Evolutionary conservation across 2,113 vertebrate genomes (phyloP), one percentile per base, ranked within the genome.

Genomic region (Thalassarche chlororhynchos): DNA sequence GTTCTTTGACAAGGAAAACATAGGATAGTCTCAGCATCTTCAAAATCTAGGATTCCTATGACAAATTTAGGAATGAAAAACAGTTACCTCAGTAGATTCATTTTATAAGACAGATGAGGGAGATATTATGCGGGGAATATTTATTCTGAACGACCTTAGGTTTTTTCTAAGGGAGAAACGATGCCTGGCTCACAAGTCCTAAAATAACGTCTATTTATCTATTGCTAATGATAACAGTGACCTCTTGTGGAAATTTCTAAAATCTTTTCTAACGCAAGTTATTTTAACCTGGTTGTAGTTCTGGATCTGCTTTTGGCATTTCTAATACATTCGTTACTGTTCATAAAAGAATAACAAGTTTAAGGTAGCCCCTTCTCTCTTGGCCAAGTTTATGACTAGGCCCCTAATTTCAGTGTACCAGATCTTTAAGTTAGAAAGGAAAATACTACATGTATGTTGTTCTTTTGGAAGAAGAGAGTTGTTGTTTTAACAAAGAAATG

Each of bases 201-300:
- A 49, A 61, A n/a, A 34, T 10, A 23, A n/a, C 31, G 4, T 11
- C n/a, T 80, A 17, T 60, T 78, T 55, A 58, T 32, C 46, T 87
- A 61, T 97, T 97, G 66, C 32, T 93, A 94, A 88, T 95, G 97
- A 14, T 87, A 93, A 93, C 38, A 97, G 92, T 97, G 97, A 97
- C 97, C 96, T 97, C 97, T 97, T 80, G 97, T 97, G 97, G 97
- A 61, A 74, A 60, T 90, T 58, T 85, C 68, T 38, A 52, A 78
- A 93, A 92, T 55, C 5, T 82, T 83, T 75, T 71, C 16, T 80
- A 70, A 66, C 36, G 42, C 44, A 29, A 69, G 11, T 75, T 68
- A 1, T 2, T 96, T 76, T 42, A 64, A 57, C 26, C 15, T 16
- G 32, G 6, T 15, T 28, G 57, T 49, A 32, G 34, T 40, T 93